Percentiles rank a stretch among this genome's conserved stretches.
Conservation (phyloP, 2,888 invertebrate genomes). For the Torymus aiolomorphi region DNA sequence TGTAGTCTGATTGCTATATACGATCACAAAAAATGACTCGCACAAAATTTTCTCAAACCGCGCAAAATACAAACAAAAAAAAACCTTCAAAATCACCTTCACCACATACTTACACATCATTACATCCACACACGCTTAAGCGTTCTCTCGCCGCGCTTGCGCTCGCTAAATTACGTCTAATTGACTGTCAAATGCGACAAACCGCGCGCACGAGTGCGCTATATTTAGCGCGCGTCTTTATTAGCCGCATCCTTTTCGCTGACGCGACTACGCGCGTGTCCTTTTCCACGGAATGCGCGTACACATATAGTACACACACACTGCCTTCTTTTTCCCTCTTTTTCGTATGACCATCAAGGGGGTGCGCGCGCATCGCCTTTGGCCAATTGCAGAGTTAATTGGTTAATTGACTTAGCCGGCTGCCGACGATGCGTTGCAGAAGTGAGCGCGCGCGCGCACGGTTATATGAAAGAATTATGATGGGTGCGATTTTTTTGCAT, state of each 20-base stretch:
- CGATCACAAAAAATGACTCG: too few relatives aligned
- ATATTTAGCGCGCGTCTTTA: slow-evolving; percentile 46
- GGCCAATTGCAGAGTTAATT: slow-evolving; percentile 66
- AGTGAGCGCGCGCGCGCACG: too few relatives aligned
- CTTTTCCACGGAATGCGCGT: neutral
- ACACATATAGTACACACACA: too few relatives aligned
- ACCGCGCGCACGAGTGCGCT: slow-evolving; percentile 25
- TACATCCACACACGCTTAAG: neutral
- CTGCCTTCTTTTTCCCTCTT: slow-evolving; percentile 16
- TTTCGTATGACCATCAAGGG: neutral
- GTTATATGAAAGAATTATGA: too few relatives aligned
- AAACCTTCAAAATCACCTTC: too few relatives aligned
- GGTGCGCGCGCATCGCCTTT: slow-evolving; percentile 28
- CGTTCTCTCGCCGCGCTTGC: neutral
- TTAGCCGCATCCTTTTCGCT: slow-evolving; percentile 47
- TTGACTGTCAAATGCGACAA: slow-evolving; percentile 48
- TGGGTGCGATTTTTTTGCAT: too few relatives aligned
- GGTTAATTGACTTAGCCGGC: slow-evolving; percentile 64
- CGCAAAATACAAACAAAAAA: too few relatives aligned
- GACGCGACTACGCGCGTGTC: slow-evolving; percentile 14
- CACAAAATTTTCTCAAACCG: too few relatives aligned
- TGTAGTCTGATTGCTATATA: too few relatives aligned
- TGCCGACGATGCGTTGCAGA: neutral
- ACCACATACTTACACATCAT: too few relatives aligned
- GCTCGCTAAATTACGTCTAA: slow-evolving; percentile 46